Evolutionary conservation across 2,797 vertebrate species (phyloP).

Genomic region (Cygnus olor): DNA sequence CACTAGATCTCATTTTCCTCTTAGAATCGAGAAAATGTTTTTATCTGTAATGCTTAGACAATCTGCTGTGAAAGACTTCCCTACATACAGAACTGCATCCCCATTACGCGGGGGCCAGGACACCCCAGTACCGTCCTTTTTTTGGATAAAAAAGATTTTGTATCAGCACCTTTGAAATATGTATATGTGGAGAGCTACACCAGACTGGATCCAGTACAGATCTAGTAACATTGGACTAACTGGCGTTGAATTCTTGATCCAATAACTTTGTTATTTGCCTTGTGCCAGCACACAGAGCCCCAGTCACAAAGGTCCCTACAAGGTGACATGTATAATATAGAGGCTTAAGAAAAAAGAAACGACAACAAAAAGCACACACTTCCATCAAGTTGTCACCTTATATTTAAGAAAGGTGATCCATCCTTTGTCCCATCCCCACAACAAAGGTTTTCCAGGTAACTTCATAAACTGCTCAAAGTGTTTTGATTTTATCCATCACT

Average conservation of each 20-base stretch:
- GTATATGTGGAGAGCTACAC: too few relatives aligned
- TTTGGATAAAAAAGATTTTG: neutral
- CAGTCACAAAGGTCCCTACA: accelerated
- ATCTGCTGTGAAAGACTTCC: neutral
- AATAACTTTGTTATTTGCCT: neutral
- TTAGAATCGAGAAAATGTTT: neutral
- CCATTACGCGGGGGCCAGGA: accelerated
- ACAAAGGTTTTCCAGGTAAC: neutral
- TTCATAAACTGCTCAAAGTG: neutral
- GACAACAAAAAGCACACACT: neutral
- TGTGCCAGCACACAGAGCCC: accelerated
- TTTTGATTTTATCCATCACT: neutral
- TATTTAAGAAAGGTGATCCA: neutral
- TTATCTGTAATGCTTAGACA: neutral
- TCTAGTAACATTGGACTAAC: neutral
- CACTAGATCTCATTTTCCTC: neutral
- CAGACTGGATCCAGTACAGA: neutral
- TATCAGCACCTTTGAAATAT: neutral
- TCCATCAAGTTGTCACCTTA: neutral
- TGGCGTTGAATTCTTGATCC: neutral
- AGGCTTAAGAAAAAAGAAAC: neutral
- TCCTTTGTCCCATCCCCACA: neutral
- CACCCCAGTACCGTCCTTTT: accelerated
- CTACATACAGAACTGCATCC: accelerated
- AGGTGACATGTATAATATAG: neutral